phyloP scores from a whole-genome alignment of 2,888 invertebrate genomes.

The Agrochola circellaris region DNA sequence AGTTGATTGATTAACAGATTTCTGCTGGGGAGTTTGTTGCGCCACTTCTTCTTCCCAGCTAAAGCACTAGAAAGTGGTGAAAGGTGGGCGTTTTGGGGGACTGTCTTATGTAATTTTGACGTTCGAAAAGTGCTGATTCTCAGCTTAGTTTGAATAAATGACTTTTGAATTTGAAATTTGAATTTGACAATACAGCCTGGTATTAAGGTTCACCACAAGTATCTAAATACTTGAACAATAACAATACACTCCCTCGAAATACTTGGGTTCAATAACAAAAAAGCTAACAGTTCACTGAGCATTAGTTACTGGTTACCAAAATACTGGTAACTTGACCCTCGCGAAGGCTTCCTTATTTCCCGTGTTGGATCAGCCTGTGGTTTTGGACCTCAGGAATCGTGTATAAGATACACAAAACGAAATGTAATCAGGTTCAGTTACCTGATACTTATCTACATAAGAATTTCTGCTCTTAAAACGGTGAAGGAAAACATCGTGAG shows the following conservation, averaged over 20 bases:
- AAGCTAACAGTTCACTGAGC: slow-evolving; percentile 34
- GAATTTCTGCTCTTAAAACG: slow-evolving; percentile 5
- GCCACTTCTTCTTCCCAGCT: too few species aligned
- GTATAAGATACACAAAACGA: slow-evolving; percentile 59
- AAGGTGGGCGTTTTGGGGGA: too few species aligned
- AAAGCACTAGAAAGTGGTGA: too few species aligned
- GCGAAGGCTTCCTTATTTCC: slow-evolving; percentile 64
- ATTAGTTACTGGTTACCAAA: slow-evolving; percentile 51
- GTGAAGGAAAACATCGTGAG: too few species aligned
- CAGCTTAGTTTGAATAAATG: too few species aligned
- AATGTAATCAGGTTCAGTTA: slow-evolving; percentile 44
- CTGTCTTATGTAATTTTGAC: too few species aligned
- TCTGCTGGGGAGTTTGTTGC: too few species aligned
- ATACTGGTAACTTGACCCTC: slow-evolving; percentile 52
- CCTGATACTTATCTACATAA: slow-evolving; percentile 1
- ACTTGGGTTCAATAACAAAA: not conserved
- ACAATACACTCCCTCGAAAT: not conserved
- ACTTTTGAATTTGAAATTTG: too few species aligned
- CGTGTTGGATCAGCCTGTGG: slow-evolving; percentile 59
- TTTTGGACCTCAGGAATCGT: slow-evolving; percentile 46
- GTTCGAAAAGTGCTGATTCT: too few species aligned
- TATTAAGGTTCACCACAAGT: not conserved
- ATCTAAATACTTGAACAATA: not conserved
- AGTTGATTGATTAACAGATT: not conserved
- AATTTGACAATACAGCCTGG: not conserved